phyloP scores from a whole-genome alignment of 2,113 vertebrate genomes.

The Nothoprocta perdicaria region DNA sequence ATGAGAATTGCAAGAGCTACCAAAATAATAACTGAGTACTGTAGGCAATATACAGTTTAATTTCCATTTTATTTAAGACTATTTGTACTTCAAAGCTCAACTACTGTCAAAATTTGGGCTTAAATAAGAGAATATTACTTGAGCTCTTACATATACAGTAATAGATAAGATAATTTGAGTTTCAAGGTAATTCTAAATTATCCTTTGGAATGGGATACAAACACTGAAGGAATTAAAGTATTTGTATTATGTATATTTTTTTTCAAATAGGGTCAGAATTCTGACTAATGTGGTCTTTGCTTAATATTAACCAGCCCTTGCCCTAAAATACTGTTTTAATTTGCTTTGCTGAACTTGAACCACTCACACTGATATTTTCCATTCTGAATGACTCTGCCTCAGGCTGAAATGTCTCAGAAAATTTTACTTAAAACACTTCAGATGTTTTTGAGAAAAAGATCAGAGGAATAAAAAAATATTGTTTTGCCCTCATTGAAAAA shows the following conservation, averaged over 20 bases:
- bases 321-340: background rate
- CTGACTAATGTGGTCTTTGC: background rate
- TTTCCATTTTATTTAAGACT: background rate
- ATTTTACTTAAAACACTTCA: background rate
- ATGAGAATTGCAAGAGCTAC: background rate
- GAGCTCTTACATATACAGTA: background rate
- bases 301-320: background rate
- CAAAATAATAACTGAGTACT: background rate
- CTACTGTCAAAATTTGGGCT: background rate
- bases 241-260: background rate
- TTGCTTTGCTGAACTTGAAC: background rate
- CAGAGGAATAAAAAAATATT: background rate
- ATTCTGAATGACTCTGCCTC: background rate
- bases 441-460: background rate
- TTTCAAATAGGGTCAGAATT: background rate
- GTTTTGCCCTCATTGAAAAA: background rate
- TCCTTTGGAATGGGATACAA: background rate
- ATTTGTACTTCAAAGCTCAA: background rate
- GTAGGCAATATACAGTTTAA: background rate
- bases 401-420: slow-evolving; percentile 17
- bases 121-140: background rate
- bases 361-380: background rate
- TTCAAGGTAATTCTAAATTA: background rate
- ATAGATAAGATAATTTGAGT: background rate
- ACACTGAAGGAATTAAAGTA: background rate